Conservation (phyloP, 1,140 invertebrate species). For the Rhysida immarginata region DNA sequence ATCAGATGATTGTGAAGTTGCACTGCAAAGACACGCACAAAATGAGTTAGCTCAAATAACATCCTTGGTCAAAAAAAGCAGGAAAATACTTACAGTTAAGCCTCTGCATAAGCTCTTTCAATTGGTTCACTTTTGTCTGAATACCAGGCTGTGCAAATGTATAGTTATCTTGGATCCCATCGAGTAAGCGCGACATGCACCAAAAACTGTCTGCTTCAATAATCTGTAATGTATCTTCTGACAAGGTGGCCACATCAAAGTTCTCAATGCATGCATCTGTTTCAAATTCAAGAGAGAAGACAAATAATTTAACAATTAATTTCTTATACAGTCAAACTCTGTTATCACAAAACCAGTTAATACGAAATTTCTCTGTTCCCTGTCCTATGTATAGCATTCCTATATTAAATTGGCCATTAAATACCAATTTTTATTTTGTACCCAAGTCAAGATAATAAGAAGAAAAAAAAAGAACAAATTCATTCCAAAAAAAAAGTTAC, state of each 20-base stretch:
- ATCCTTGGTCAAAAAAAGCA: neutral
- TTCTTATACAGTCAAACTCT: too few relatives aligned
- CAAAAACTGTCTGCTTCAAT: slow-evolving; percentile 99
- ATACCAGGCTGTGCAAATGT: slow-evolving; percentile 99
- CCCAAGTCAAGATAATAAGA: too few relatives aligned
- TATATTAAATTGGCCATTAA: too few relatives aligned
- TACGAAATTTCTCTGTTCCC: too few relatives aligned
- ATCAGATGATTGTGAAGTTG: slow-evolving; percentile 83
- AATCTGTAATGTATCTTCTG: slow-evolving; percentile 57
- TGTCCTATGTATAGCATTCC: too few relatives aligned
- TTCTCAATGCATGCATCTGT: slow-evolving; percentile 68
- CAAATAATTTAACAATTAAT: too few relatives aligned
- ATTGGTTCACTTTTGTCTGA: slow-evolving; percentile 73
- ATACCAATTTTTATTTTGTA: too few relatives aligned
- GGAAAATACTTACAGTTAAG: slow-evolving; percentile 60
- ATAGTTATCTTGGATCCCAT: slow-evolving; percentile 99
- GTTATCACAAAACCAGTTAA: too few relatives aligned
- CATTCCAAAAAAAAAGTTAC: too few relatives aligned
- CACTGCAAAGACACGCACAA: too few relatives aligned
- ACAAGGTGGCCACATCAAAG: slow-evolving; percentile 63
- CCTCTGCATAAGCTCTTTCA: slow-evolving; percentile 89
- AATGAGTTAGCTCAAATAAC: too few relatives aligned
- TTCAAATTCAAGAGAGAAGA: slow-evolving; percentile 1
- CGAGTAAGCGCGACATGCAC: slow-evolving; percentile 95
- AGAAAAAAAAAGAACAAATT: too few relatives aligned